phyloP scores from a whole-genome alignment of 1,140 invertebrate species.

The Drosophila pruinosa region DNA sequence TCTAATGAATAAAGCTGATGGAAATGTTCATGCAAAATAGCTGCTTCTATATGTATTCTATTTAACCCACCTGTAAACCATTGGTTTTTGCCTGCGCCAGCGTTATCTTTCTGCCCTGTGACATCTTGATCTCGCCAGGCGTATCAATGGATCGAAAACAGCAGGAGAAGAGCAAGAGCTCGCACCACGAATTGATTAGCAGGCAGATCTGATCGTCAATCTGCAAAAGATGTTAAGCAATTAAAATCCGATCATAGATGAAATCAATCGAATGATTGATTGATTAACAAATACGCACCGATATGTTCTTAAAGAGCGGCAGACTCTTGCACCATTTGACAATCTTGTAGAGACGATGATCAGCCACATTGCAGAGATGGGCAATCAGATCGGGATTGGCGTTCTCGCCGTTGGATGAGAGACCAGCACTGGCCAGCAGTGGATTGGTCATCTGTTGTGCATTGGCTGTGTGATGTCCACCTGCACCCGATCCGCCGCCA shows the following conservation, averaged over 20 bases:
- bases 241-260: too few species aligned
- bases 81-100: constrained; percentile 84
- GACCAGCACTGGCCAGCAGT: constrained; percentile 86
- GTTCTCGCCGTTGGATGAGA: constrained; percentile 85
- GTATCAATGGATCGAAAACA: constrained; percentile 94
- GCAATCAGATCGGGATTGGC: constrained; percentile 92
- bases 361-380: constrained; percentile 95
- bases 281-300: constrained; percentile 85
- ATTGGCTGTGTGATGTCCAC: constrained; percentile 56
- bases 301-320: constrained; percentile 97
- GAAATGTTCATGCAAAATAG: too few species aligned
- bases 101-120: constrained; percentile 90
- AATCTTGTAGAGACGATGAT: constrained; percentile 97
- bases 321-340: constrained; percentile 99
- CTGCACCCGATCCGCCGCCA: constrained; percentile 28
- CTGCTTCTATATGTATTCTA: neutral
- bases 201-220: constrained; percentile 98
- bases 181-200: constrained; percentile 98
- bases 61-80: constrained; percentile 82
- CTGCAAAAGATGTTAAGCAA: constrained; percentile 82
- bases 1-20: neutral
- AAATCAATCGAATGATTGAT: neutral
- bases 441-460: constrained; percentile 85
- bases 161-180: constrained; percentile 95
- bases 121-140: constrained; percentile 93